phyloP scores from a whole-genome alignment of 2,888 invertebrate species.

The Nomada flava region DNA sequence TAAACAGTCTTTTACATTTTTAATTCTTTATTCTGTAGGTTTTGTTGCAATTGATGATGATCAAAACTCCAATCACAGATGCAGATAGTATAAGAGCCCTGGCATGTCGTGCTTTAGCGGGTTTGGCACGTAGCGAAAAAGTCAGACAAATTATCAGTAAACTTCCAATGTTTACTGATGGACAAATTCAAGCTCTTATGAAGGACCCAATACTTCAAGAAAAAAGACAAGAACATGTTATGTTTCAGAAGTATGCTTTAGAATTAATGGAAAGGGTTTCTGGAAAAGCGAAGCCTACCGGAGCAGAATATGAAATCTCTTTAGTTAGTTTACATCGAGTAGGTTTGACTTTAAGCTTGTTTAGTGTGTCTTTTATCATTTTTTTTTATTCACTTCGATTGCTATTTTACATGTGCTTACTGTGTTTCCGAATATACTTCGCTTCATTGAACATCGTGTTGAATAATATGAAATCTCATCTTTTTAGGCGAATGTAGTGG shows the following conservation, averaged over 20 bases:
- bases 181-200: conserved; percentile 97
- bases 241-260: conserved; percentile 97
- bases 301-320: conserved; percentile 92
- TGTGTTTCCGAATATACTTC: conserved; percentile 3
- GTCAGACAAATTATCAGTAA: conserved; percentile 98
- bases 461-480: conserved; percentile 1
- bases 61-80: conserved; percentile 97
- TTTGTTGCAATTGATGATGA: conserved; percentile 93
- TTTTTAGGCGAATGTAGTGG: conserved; percentile 94
- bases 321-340: conserved; percentile 95
- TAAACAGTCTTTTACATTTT: neutral
- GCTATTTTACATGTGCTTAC: neutral
- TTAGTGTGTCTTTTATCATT: neutral
- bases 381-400: neutral
- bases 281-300: conserved; percentile 93
- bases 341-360: conserved; percentile 71
- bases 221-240: conserved; percentile 96
- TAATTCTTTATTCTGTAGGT: conserved; percentile 85
- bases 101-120: conserved; percentile 96
- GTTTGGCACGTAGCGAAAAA: conserved; percentile 96
- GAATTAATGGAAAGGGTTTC: conserved; percentile 95
- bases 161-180: conserved; percentile 96
- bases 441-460: neutral
- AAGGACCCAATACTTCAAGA: conserved; percentile 98
- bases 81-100: conserved; percentile 97